A percentile compares a stretch with the other conserved stretches of the same genome.
These are phyloP conservation scores for Platorchestia sp. DNA, from an alignment of 1,140 invertebrate genomes.

Conservation along the genomic window DNA sequence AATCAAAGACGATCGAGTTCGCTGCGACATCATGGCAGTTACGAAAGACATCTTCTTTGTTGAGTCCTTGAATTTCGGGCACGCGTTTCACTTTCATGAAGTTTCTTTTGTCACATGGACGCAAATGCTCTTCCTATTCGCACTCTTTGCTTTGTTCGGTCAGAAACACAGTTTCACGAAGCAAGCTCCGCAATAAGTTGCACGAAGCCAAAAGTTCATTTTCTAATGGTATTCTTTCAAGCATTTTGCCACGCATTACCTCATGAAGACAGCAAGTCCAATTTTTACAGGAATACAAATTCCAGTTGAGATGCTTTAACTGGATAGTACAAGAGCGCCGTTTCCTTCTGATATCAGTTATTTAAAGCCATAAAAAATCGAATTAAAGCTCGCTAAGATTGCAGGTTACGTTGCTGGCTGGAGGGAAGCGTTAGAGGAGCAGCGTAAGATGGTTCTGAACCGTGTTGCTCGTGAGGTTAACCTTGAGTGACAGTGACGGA, in stretches of 20 bases:
- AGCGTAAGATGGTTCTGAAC: neutral
- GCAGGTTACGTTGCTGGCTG: neutral
- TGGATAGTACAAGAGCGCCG: neutral
- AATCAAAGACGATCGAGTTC: too few species aligned
- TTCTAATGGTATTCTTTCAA: neutral
- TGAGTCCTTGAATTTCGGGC: neutral
- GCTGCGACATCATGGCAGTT: neutral
- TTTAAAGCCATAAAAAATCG: neutral
- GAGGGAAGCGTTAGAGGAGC: neutral
- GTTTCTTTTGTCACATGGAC: neutral
- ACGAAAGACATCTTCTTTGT: neutral
- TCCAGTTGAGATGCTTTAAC: neutral
- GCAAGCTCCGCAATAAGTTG: neutral
- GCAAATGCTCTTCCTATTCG: neutral
- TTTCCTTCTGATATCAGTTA: conserved; percentile 2
- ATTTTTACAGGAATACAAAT: neutral
- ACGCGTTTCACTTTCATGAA: neutral
- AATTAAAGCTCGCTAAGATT: neutral
- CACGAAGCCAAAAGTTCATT: neutral
- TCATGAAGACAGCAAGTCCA: neutral
- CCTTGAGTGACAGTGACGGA: conserved; percentile 47
- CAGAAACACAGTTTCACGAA: too few species aligned
- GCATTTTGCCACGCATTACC: neutral
- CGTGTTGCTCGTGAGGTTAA: conserved; percentile 2
- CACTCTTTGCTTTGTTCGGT: too few species aligned